Percentiles rank a stretch among this genome's conserved stretches.
Evolutionary conservation across 2,113 vertebrate species (phyloP).

Genomic region (Sakesphorus luctuosus): DNA sequence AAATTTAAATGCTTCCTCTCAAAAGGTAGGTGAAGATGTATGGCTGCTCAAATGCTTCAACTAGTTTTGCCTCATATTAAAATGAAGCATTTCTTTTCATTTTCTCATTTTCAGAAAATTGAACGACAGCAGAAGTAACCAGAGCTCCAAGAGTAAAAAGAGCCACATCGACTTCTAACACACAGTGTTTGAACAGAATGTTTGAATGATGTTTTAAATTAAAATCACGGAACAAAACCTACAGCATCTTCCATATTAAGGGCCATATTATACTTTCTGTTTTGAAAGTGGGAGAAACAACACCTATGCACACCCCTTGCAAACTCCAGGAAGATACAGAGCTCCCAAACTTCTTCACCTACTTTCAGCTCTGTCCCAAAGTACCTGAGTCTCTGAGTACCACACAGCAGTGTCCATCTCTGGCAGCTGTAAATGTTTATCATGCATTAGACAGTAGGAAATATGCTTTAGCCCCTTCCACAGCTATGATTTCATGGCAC

Average conservation of each 20-base stretch:
- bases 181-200: not conserved
- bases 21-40: not conserved
- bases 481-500: not conserved
- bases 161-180: not conserved
- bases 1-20: conserved; percentile 21
- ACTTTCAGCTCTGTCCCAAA: not conserved
- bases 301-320: not conserved
- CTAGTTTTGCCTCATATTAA: not conserved
- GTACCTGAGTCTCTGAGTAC: not conserved
- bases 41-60: not conserved
- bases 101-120: not conserved
- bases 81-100: conserved; percentile 15
- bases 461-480: conserved; percentile 13
- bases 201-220: not conserved
- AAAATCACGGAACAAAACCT: not conserved
- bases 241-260: not conserved
- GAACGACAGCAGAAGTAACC: not conserved
- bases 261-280: not conserved
- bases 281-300: not conserved
- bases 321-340: fast-evolving
- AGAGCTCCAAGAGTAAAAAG: not conserved
- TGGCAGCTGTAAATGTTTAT: not conserved
- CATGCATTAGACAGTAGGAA: not conserved
- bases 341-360: not conserved
- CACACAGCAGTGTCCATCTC: not conserved